Conservation (phyloP, 2,113 vertebrate species). For the Hoplias malabaricus region DNA sequence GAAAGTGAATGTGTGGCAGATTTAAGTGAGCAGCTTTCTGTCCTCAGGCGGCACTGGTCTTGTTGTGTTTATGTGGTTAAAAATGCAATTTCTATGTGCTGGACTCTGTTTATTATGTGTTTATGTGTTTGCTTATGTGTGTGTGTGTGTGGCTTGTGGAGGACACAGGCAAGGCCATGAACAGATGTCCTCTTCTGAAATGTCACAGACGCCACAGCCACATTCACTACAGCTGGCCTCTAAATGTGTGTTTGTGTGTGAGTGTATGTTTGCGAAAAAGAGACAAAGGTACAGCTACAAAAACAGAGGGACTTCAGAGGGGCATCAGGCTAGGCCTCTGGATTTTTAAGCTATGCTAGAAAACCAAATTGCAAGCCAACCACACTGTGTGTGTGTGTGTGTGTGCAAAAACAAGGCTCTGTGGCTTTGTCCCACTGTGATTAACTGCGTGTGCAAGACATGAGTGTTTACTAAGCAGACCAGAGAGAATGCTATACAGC, state of each 20-base stretch:
- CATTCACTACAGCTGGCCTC: constrained; percentile 37
- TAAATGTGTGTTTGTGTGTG: constrained; percentile 13
- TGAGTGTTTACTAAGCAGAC: constrained; percentile 60
- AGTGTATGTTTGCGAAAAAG: not conserved
- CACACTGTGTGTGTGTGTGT: not conserved
- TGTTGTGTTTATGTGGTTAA: not conserved
- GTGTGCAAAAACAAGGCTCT: not conserved
- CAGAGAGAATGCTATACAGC: constrained; percentile 34
- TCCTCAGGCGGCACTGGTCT: no score
- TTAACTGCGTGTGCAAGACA: constrained; percentile 58
- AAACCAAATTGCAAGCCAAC: constrained; percentile 48
- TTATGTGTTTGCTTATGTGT: not conserved
- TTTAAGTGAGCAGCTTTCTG: no score
- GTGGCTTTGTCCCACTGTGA: constrained; percentile 46
- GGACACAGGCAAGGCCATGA: constrained; percentile 8
- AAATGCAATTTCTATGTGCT: no score
- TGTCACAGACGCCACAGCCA: constrained; percentile 31
- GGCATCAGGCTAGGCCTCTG: not conserved
- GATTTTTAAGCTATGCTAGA: constrained; percentile 13
- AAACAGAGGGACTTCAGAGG: not conserved
- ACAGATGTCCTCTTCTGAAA: constrained; percentile 48
- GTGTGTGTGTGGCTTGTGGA: not conserved
- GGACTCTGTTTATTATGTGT: no score
- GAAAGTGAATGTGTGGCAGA: no score
- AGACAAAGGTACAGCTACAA: not conserved